A percentile compares a stretch with the other conserved stretches of the same genome.
These are phyloP conservation scores for Ormyrus rosae DNA, from an alignment of 2,888 invertebrate species.

Conservation along the genomic window DNA sequence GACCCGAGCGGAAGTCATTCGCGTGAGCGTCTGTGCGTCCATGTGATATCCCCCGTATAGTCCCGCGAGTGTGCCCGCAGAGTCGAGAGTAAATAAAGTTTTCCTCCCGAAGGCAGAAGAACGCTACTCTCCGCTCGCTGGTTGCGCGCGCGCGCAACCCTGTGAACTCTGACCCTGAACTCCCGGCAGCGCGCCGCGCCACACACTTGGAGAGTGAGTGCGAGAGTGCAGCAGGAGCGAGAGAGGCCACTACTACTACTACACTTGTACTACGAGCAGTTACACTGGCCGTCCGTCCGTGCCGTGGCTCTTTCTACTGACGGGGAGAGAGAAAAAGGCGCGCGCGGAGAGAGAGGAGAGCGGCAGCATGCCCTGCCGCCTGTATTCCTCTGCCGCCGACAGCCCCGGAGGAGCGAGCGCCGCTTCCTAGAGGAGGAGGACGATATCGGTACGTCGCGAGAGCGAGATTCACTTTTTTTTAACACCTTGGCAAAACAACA, in stretches of 20 bases:
- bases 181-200: slow-evolving; percentile 17
- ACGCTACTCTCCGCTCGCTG: neutral
- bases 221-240: slow-evolving; percentile 13
- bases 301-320: slow-evolving; percentile 16
- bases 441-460: neutral
- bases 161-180: slow-evolving; percentile 56
- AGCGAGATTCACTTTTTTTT: too few relatives aligned
- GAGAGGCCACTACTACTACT: neutral
- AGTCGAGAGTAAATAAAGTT: too few relatives aligned
- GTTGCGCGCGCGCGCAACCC: slow-evolving; percentile 12
- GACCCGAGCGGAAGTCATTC: slow-evolving; percentile 3
- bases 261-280: neutral
- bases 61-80: too few relatives aligned
- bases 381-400: neutral
- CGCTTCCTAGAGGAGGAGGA: too few relatives aligned
- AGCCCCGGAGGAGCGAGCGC: neutral
- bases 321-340: neutral
- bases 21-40: too few relatives aligned
- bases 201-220: neutral
- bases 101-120: neutral
- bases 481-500: too few relatives aligned
- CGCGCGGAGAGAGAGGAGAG: neutral
- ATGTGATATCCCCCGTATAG: too few relatives aligned
- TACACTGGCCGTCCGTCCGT: neutral
- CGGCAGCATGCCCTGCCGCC: too few relatives aligned